A percentile compares a stretch with the other conserved stretches of the same genome.
Evolutionary conservation across 1,140 invertebrate genomes (phyloP).

Genomic region (Listronotus oregonensis): DNA sequence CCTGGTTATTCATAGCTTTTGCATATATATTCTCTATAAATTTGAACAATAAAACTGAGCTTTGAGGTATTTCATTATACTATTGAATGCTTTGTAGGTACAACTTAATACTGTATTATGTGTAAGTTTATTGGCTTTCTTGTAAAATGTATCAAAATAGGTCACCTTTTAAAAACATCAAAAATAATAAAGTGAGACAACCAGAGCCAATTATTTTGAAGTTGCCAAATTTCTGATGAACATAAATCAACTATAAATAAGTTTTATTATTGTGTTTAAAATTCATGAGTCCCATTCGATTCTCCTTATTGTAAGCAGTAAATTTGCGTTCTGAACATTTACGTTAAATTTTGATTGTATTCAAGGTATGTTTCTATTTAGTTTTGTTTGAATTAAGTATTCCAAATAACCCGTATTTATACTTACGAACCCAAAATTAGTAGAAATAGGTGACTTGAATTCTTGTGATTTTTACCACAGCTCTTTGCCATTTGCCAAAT

Average conservation of each 20-base stretch:
- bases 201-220: slow-evolving; percentile 49
- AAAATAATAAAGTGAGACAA: slow-evolving; percentile 28
- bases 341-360: too few relatives aligned
- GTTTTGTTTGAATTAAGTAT: too few relatives aligned
- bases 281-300: too few relatives aligned
- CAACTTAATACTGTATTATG: slow-evolving; percentile 38
- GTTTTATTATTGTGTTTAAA: too few relatives aligned
- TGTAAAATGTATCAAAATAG: slow-evolving; percentile 22
- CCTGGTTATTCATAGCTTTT: slow-evolving; percentile 42
- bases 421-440: too few relatives aligned
- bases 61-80: slow-evolving; percentile 38
- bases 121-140: slow-evolving; percentile 25
- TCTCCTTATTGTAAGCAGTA: too few relatives aligned
- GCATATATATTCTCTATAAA: slow-evolving; percentile 19
- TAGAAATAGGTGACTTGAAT: too few relatives aligned
- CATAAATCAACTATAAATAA: neutral
- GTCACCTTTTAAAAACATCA: slow-evolving; percentile 11
- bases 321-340: too few relatives aligned
- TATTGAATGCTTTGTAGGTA: slow-evolving; percentile 30
- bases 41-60: slow-evolving; percentile 18
- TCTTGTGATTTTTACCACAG: too few relatives aligned
- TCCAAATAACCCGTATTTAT: too few relatives aligned
- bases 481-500: too few relatives aligned
- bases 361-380: too few relatives aligned
- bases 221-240: slow-evolving; percentile 37